phyloP scores from a whole-genome alignment of 92 coral and sea anemone genomes.

The Epizoanthus rinbou region DNA sequence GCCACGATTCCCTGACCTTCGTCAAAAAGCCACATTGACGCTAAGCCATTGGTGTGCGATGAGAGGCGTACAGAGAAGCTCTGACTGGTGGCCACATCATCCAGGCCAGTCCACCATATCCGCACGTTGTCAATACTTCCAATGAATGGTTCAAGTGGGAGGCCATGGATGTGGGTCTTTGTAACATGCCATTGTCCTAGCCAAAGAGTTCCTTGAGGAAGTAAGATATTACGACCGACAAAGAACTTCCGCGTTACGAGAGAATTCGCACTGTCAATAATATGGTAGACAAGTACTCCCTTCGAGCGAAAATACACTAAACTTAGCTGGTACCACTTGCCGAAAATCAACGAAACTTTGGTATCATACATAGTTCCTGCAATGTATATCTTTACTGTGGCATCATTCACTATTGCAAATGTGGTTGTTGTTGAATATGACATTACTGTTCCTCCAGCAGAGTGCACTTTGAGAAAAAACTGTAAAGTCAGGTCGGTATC shows the following conservation, averaged over 20 bases:
- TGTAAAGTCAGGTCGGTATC: slow-evolving; percentile 53
- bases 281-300: slow-evolving; percentile 50
- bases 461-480: slow-evolving; percentile 52
- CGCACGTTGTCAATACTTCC: slow-evolving; percentile 65
- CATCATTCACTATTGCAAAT: slow-evolving; percentile 58
- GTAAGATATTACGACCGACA: slow-evolving; percentile 47
- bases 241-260: slow-evolving; percentile 47
- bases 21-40: slow-evolving; percentile 67
- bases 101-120: slow-evolving; percentile 56
- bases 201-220: slow-evolving; percentile 59
- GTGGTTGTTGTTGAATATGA: slow-evolving; percentile 66
- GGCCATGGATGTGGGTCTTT: slow-evolving; percentile 36
- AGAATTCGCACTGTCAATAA: slow-evolving; percentile 24
- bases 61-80: slow-evolving; percentile 41
- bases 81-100: slow-evolving; percentile 49
- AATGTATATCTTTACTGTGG: slow-evolving; percentile 52
- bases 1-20: slow-evolving; percentile 64
- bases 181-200: slow-evolving; percentile 70
- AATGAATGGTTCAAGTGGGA: slow-evolving; percentile 55
- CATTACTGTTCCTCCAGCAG: slow-evolving; percentile 60
- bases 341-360: slow-evolving; percentile 19
- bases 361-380: slow-evolving; percentile 52
- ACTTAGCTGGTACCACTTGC: slow-evolving; percentile 61
- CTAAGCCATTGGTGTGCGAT: slow-evolving; percentile 22
- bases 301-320: slow-evolving; percentile 38